Base-by-base conservation (phyloP, 1,140 invertebrate species). In the Drosophila mauritiana region DNA sequence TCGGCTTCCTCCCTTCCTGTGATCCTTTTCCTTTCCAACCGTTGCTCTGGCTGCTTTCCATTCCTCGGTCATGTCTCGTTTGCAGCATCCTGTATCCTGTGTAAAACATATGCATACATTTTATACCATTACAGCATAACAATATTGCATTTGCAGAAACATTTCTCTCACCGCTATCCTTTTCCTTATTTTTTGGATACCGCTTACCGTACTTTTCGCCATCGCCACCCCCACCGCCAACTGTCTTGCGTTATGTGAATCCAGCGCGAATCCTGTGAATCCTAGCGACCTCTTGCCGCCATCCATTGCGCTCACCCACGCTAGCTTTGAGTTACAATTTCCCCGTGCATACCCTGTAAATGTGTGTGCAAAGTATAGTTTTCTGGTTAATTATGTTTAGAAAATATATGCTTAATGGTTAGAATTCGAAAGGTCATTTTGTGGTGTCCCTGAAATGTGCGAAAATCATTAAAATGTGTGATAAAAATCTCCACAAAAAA, bases 71-170 rank as follows among this genome's bases (percentile, higher is more conserved):
- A 54, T 54, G 63, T 56, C 67, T 69, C 64, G 67, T 70, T 42
- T 36, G 40, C 46, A 62, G 45, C 37, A 39, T 67, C 55, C 42
- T 69, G 73, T 75, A 70, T 82, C 45, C 79, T 63, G 72, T 88
- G 76, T 80, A 57, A 83, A 75, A 82, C 79, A 83, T 83, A 83
- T 88, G 84, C 83, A 88, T 80, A 83, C 63, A 83, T 89, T 88
- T 70, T 83, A 83, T 89, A 67, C 80, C 84, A 73, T 80, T 79
- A 79, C 68, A 72, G 56, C 76, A 79, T 83, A 80, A 89, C 84
- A 77, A 80, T 83, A 88, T 89, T 88, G 73, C 79, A 88, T 88
- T 88, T 83, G 83, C 74, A 69, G 75, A 78, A 79, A 72, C 49
- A 75, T 72, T 88, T 75, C 80, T 82, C 37, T 61, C 22, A 63